Percentiles rank a stretch among this genome's conserved stretches.
Conservation (phyloP, 2,113 vertebrate genomes). For the Eidolon helvum region DNA sequence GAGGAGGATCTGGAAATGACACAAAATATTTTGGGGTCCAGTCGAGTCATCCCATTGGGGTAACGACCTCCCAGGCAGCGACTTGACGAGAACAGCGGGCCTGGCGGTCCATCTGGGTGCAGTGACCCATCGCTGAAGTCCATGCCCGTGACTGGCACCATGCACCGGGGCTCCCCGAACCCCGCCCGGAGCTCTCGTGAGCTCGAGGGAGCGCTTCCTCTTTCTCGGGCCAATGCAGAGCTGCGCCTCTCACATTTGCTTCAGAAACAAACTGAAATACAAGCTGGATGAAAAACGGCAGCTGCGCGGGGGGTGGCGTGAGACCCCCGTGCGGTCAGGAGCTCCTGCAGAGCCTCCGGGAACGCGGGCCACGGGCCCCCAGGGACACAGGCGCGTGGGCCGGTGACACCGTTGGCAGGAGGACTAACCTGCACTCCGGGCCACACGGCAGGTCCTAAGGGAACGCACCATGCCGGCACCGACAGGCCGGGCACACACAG, state of each 20-base stretch:
- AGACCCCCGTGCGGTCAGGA: rapidly evolving
- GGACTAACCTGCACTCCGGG: rapidly evolving
- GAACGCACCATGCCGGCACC: rapidly evolving
- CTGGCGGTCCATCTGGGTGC: background rate
- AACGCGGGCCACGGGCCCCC: rapidly evolving
- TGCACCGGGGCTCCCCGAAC: rapidly evolving
- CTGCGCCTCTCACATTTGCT: rapidly evolving
- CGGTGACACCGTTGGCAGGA: rapidly evolving
- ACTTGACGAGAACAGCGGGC: background rate
- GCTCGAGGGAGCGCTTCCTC: background rate
- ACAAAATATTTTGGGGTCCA: background rate
- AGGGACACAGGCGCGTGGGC: rapidly evolving
- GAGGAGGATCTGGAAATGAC: background rate
- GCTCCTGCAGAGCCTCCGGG: rapidly evolving
- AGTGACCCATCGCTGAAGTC: rapidly evolving
- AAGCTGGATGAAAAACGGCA: background rate
- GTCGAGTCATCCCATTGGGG: background rate
- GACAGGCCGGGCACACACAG: rapidly evolving
- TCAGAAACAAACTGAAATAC: background rate
- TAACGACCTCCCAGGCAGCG: rapidly evolving
- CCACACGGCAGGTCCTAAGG: background rate
- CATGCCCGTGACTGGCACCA: rapidly evolving
- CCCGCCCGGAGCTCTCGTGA: background rate
- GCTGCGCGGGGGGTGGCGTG: rapidly evolving
- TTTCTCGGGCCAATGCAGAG: background rate